A percentile compares a stretch with the other conserved stretches of the same genome.
Evolutionary conservation across 2,113 vertebrate species (phyloP).

Genomic region (Crotophaga sulcirostris): DNA sequence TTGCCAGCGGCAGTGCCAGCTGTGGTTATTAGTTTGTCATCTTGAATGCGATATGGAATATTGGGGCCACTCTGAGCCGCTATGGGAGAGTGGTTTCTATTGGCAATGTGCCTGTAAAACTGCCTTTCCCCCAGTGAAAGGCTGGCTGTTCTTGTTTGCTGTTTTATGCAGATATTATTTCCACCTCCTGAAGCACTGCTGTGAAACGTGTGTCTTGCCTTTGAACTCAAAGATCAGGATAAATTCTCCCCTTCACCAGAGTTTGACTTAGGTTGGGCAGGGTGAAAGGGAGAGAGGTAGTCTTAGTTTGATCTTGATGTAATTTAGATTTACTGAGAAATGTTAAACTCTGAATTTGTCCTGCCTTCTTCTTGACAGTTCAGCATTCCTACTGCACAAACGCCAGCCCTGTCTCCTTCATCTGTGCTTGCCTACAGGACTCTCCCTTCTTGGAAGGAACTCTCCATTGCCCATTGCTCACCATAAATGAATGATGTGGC

Average conservation of each 20-base stretch:
- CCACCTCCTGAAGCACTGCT: not conserved
- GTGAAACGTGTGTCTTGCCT: not conserved
- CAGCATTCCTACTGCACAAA: not conserved
- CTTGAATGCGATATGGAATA: not conserved
- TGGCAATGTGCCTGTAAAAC: not conserved
- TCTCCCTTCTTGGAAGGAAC: not conserved
- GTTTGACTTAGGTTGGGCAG: not conserved
- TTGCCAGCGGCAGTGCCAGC: conserved; percentile 19
- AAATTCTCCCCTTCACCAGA: not conserved
- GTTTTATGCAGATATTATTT: not conserved
- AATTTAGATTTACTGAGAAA: not conserved
- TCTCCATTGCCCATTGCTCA: not conserved
- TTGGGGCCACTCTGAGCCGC: not conserved
- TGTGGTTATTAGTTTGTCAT: conserved; percentile 42
- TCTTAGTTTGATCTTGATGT: not conserved
- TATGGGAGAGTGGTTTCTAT: not conserved
- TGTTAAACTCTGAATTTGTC: not conserved
- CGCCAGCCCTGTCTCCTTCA: not conserved
- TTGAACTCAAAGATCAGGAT: not conserved
- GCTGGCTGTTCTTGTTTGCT: not conserved
- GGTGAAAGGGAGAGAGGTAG: not conserved
- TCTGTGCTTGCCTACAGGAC: not conserved
- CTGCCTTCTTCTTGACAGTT: not conserved
- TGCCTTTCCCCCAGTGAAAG: not conserved
- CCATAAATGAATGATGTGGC: not conserved